phyloP scores from a whole-genome alignment of 2,113 vertebrate genomes.

The Oreotrochilus melanogaster region DNA sequence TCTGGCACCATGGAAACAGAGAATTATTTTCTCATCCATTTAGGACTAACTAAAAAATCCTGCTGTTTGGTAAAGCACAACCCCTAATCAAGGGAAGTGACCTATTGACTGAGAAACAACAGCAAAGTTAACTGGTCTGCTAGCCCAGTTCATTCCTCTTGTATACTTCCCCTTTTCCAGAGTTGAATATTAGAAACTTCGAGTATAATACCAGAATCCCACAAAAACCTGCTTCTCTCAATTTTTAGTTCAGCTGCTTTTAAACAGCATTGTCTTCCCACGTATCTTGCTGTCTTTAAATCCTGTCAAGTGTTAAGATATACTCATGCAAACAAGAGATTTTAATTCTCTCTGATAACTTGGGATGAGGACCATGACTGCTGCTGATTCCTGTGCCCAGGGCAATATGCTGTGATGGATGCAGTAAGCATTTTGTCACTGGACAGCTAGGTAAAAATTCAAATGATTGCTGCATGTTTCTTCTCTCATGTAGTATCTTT shows the following conservation, averaged over 20 bases:
- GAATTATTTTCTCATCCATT: not conserved
- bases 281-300: not conserved
- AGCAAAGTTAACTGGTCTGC: conserved; percentile 20
- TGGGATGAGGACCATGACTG: not conserved
- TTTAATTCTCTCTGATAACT: not conserved
- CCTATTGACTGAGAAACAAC: conserved; percentile 23
- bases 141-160: not conserved
- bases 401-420: not conserved
- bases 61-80: conserved; percentile 9
- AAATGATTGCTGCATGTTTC: not conserved
- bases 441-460: not conserved
- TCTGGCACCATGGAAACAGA: not conserved
- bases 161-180: not conserved
- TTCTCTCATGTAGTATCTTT: not conserved
- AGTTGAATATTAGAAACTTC: not conserved
- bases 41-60: not conserved
- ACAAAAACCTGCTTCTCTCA: not conserved
- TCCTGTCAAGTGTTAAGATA: not conserved
- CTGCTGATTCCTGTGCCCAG: not conserved
- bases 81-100: conserved; percentile 8
- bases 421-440: not conserved
- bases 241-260: not conserved
- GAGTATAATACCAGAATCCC: not conserved
- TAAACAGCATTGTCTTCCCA: not conserved
- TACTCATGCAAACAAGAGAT: not conserved